Evolutionary conservation across 2,888 invertebrate genomes (phyloP), one percentile per base, ranked within the genome.

Genomic region (Clunio marinus): DNA sequence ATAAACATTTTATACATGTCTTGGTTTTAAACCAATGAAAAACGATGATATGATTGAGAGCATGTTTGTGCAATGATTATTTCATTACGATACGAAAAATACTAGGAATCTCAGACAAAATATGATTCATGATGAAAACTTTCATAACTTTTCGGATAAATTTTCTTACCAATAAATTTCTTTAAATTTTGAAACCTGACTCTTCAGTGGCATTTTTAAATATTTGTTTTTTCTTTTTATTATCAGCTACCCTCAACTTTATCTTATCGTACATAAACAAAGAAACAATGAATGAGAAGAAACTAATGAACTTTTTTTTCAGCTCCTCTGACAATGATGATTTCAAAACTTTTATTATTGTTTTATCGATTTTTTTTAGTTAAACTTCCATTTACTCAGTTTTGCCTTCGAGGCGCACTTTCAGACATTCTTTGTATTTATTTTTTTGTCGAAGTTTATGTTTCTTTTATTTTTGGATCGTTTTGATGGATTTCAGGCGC

Each of bases 131-230:
- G 32, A 32, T 32, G 32, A 8, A 32, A 32, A 32, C 5, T 32
- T 32, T 5, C 5, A 32, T 8, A 10, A 32, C 7, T 8, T 5
- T 10, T 8, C 5, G 10, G 10, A 32, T 24, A 51, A 51, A 24
- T 17, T 25, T 10, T 20, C 68, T 68, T 68, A 68, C 68, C 68
- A 68, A 59, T 68, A 68, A 57, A 37, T 20, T 15, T 67, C 57
- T 17, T 68, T 58, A 58, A 68, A 68, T 35, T 68, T 68, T 28
- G 68, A 37, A 45, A 59, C 45, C 25, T 58, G 68, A 58, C 27
- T 68, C 57, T 68, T 68, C 13, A 68, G 25, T 46, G 68, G 59
- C 68, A 68, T 68, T 45, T 32, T 46, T 51, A 22, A 10, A 22
- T 32, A n/a, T 27, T 46, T 41, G 24, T 5, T 24, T n/a, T 57